These are phyloP conservation scores for Thalassophryne amazonica DNA, from an alignment of 2,797 vertebrate genomes.

Conservation along the genomic window DNA sequence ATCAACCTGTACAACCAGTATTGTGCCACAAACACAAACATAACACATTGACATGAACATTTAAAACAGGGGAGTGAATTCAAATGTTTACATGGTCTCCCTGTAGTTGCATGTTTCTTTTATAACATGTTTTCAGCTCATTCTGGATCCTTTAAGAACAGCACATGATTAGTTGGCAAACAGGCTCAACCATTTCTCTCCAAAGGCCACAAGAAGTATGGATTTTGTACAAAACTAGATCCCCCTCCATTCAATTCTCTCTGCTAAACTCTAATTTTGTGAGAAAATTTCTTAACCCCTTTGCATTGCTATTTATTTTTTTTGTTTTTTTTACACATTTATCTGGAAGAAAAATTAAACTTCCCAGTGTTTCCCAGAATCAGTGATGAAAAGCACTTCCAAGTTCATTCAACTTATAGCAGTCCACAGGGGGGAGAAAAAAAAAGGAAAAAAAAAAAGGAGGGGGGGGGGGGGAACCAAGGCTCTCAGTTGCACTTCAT, in stretches of 20 bases:
- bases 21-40: slow-evolving; percentile 91
- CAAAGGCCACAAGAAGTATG: slow-evolving; percentile 85
- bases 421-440: slow-evolving; percentile 70
- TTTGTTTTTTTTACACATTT: slow-evolving; percentile 65
- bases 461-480: too few species aligned
- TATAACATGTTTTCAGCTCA: slow-evolving; percentile 47
- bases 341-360: slow-evolving; percentile 80
- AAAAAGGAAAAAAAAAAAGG: slow-evolving; percentile 14
- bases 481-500: slow-evolving; percentile 54
- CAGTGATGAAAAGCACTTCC: slow-evolving; percentile 88
- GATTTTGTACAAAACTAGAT: slow-evolving; percentile 88
- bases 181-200: slow-evolving; percentile 54
- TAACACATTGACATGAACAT: slow-evolving; percentile 92
- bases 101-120: slow-evolving; percentile 64
- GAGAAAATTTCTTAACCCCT: slow-evolving; percentile 90
- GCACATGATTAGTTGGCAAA: slow-evolving; percentile 81
- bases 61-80: slow-evolving; percentile 74
- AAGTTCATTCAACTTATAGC: slow-evolving; percentile 90
- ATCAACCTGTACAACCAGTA: slow-evolving; percentile 86
- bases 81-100: slow-evolving; percentile 61
- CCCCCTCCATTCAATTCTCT: slow-evolving; percentile 79
- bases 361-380: slow-evolving; percentile 81
- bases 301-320: slow-evolving; percentile 52
- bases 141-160: slow-evolving; percentile 43
- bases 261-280: slow-evolving; percentile 86